phyloP scores from a whole-genome alignment of 2,113 vertebrate genomes.

The Microtus ochrogaster region DNA sequence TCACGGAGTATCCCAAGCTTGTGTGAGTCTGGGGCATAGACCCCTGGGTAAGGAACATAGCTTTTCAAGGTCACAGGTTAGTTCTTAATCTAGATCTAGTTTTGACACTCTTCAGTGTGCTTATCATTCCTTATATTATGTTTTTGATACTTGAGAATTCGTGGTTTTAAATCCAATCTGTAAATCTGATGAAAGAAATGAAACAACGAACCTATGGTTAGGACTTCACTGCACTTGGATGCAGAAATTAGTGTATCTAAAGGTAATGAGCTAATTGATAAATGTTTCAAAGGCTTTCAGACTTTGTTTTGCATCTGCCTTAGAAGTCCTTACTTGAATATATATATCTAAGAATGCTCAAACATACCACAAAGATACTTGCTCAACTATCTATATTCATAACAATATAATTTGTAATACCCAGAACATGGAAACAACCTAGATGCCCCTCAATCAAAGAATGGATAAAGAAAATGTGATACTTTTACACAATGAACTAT shows the following conservation, averaged over 20 bases:
- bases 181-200: slow-evolving; percentile 52
- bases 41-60: not conserved
- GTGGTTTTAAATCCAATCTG: slow-evolving; percentile 42
- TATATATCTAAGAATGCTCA: no score
- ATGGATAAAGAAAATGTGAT: no score
- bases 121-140: not conserved
- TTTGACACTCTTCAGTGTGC: not conserved
- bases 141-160: not conserved
- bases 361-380: no score
- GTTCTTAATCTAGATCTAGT: slow-evolving; percentile 7
- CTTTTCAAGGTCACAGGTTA: slow-evolving; percentile 58
- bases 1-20: slow-evolving; percentile 44
- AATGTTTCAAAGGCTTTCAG: slow-evolving; percentile 46
- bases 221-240: slow-evolving; percentile 18
- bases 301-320: slow-evolving; percentile 30
- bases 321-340: slow-evolving; percentile 3
- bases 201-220: not conserved
- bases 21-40: not conserved
- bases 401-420: no score
- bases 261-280: slow-evolving; percentile 41
- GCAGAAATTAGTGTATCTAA: slow-evolving; percentile 38
- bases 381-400: no score
- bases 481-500: no score
- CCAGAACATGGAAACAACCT: no score
- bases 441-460: no score